These are phyloP conservation scores for Urocolius indicus DNA, from an alignment of 2,113 vertebrate species.

Conservation along the genomic window DNA sequence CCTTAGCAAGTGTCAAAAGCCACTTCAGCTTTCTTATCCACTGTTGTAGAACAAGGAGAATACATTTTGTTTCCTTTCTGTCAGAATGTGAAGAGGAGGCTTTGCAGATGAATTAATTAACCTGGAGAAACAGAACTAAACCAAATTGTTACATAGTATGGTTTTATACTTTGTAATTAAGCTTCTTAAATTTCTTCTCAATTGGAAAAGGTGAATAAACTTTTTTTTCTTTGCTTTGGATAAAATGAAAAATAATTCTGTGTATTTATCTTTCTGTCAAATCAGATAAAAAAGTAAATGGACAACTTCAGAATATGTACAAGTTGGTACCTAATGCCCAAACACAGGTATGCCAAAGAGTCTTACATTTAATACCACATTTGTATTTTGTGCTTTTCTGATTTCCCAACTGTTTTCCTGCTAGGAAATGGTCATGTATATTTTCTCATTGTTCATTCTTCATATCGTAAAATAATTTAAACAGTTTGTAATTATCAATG, in stretches of 20 bases:
- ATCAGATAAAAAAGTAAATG: conserved; percentile 80
- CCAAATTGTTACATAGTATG: fast-evolving
- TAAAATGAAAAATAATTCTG: background rate
- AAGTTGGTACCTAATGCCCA: conserved; percentile 72
- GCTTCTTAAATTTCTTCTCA: background rate
- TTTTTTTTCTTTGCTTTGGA: background rate
- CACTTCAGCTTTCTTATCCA: background rate
- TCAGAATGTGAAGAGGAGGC: background rate
- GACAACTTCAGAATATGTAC: conserved; percentile 80
- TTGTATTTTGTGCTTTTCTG: background rate
- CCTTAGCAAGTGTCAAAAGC: background rate
- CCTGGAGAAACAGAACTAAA: background rate
- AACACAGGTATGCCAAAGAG: conserved; percentile 73
- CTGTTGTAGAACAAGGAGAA: background rate
- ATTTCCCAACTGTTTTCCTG: background rate
- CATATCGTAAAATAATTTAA: background rate
- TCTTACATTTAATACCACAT: background rate
- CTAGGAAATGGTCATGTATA: background rate
- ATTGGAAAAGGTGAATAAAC: background rate
- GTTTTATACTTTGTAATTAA: background rate
- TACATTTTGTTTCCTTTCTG: background rate
- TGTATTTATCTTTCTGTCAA: conserved; percentile 31
- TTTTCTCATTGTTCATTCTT: background rate
- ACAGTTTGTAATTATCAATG: background rate
- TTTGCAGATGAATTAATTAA: background rate